These are phyloP conservation scores for Drosophila kepulauana DNA, from an alignment of 1,140 invertebrate species.

Conservation along the genomic window DNA sequence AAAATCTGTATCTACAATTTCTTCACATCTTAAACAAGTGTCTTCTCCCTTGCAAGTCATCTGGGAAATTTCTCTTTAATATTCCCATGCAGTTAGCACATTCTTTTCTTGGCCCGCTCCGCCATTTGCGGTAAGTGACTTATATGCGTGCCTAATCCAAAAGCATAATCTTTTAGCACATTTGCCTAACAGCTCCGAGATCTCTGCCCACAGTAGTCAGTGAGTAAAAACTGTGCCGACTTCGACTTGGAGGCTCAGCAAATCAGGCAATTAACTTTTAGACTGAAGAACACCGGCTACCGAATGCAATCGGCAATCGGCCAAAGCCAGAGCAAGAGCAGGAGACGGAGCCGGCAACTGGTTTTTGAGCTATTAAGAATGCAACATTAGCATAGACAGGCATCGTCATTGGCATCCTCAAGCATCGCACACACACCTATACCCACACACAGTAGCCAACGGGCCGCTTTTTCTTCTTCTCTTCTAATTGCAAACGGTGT, in stretches of 20 bases:
- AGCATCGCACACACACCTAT: background rate
- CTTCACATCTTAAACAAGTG: no score
- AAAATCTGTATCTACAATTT: no score
- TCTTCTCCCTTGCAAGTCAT: background rate
- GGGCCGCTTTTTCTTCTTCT: constrained; percentile 74
- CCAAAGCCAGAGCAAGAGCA: constrained; percentile 11
- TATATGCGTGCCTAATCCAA: constrained; percentile 47
- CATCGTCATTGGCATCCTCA: constrained; percentile 41
- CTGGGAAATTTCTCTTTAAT: background rate
- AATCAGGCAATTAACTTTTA: constrained; percentile 77
- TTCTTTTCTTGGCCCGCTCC: background rate
- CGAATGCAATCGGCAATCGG: background rate
- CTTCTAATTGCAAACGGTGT: constrained; percentile 80
- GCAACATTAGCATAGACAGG: constrained; percentile 52
- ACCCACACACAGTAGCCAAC: constrained; percentile 64
- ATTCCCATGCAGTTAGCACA: background rate
- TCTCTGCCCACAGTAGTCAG: constrained; percentile 37
- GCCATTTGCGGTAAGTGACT: constrained; percentile 6
- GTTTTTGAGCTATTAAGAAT: constrained; percentile 74
- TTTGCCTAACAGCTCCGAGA: constrained; percentile 65
- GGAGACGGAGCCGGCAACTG: constrained; percentile 27
- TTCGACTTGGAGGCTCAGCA: constrained; percentile 45
- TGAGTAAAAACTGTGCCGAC: constrained; percentile 40
- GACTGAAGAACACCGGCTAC: constrained; percentile 22
- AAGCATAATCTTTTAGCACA: constrained; percentile 70